These are phyloP conservation scores for Calephelis perditalis DNA, from an alignment of 2,888 invertebrate species.

Conservation along the genomic window DNA sequence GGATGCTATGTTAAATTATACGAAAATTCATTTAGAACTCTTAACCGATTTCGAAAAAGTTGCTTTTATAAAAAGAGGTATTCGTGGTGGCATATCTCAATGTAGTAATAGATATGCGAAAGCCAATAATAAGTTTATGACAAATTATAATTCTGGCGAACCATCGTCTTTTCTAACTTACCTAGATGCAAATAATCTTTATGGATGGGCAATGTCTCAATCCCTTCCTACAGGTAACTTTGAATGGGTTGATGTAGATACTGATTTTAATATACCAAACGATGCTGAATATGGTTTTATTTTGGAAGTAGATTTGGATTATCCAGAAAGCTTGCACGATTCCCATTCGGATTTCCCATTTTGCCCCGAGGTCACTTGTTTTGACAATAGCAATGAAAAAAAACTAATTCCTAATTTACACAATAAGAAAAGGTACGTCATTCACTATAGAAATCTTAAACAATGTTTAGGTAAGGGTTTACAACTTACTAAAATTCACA, in stretches of 20 bases:
- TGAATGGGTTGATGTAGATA: conserved; percentile 33
- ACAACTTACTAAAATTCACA: neutral
- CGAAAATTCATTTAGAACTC: conserved; percentile 26
- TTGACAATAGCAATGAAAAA: conserved; percentile 18
- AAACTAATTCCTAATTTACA: conserved; percentile 24
- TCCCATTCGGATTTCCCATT: conserved; percentile 34
- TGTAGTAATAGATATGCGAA: conserved; percentile 34
- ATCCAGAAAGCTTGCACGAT: conserved; percentile 35
- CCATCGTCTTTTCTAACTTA: conserved; percentile 35
- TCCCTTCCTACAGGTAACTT: conserved; percentile 34
- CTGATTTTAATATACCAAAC: neutral
- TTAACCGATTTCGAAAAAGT: conserved; percentile 28
- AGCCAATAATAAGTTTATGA: conserved; percentile 40
- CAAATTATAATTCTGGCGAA: conserved; percentile 29
- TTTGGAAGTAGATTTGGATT: conserved; percentile 37
- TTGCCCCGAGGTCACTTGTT: conserved; percentile 24
- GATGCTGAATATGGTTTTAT: conserved; percentile 26
- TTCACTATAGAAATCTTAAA: conserved; percentile 12
- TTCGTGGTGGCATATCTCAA: conserved; percentile 30
- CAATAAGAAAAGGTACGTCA: conserved; percentile 9
- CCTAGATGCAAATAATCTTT: conserved; percentile 43
- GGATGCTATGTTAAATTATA: conserved; percentile 33
- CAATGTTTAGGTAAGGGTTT: neutral
- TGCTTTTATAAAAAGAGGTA: conserved; percentile 27
- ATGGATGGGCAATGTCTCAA: conserved; percentile 42